A percentile compares a stretch with the other conserved stretches of the same genome.
Evolutionary conservation across 2,797 vertebrate genomes (phyloP).

Genomic region (Pseudotriccus pelzelni): DNA sequence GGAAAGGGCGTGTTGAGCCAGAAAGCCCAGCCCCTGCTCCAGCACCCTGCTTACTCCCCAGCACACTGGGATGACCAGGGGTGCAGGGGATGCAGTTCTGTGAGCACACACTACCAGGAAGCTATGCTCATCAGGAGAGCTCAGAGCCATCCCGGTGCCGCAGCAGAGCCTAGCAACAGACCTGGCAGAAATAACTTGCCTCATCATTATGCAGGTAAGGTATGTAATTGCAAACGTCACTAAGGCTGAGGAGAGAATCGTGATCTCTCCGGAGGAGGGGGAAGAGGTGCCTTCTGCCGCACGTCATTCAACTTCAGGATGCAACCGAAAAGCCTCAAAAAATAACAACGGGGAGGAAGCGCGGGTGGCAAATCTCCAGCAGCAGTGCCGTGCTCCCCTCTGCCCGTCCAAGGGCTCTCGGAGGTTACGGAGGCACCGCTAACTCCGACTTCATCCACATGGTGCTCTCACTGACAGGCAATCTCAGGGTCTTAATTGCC

Average conservation of each 20-base stretch:
- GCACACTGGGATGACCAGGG: accelerated
- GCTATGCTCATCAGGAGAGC: accelerated
- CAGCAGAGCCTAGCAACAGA: conserved; percentile 40
- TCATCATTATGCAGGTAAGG: conserved; percentile 35
- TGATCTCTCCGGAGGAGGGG: conserved; percentile 41
- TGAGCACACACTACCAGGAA: accelerated
- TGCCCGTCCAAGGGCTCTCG: not conserved
- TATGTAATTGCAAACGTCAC: conserved; percentile 21
- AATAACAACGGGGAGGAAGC: not conserved
- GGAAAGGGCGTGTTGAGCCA: not conserved
- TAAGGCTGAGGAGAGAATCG: not conserved
- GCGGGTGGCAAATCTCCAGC: not conserved
- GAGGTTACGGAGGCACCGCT: not conserved
- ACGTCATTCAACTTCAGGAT: not conserved
- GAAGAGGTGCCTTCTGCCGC: not conserved
- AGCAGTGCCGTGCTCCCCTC: not conserved
- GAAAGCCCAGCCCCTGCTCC: not conserved
- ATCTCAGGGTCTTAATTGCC: conserved; percentile 5
- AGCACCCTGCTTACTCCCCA: not conserved
- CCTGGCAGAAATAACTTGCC: conserved; percentile 43
- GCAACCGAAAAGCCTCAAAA: not conserved
- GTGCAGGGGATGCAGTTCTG: accelerated
- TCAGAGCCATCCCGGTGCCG: not conserved
- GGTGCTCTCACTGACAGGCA: not conserved
- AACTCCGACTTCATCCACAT: not conserved